phyloP scores from a whole-genome alignment of 2,113 vertebrate genomes.

The Stercorarius parasiticus region DNA sequence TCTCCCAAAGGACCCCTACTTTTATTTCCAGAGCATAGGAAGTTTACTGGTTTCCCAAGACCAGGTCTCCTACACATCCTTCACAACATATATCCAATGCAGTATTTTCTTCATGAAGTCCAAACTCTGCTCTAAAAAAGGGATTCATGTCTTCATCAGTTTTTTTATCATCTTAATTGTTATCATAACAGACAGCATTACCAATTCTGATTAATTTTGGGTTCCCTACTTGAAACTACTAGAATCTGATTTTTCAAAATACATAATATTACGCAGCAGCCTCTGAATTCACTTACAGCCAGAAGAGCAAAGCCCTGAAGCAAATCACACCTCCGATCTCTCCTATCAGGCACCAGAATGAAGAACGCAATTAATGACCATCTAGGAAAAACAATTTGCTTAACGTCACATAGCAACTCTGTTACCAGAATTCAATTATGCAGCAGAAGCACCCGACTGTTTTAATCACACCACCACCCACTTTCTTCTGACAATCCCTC shows the following conservation, averaged over 20 bases:
- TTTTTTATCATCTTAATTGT: not conserved
- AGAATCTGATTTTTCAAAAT: not conserved
- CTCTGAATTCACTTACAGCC: not conserved
- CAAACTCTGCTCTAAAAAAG: not conserved
- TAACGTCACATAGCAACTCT: slow-evolving; percentile 11
- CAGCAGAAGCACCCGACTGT: slow-evolving; percentile 24
- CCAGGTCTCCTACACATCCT: not conserved
- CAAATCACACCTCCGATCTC: not conserved
- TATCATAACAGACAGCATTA: not conserved
- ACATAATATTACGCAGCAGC: not conserved
- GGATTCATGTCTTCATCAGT: not conserved
- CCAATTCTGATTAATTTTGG: not conserved
- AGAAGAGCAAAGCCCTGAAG: not conserved
- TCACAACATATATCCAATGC: not conserved
- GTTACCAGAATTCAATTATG: slow-evolving; percentile 1
- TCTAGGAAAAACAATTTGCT: slow-evolving; percentile 22
- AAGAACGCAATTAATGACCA: slow-evolving; percentile 19
- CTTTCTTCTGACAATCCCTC: not conserved
- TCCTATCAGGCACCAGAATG: not conserved
- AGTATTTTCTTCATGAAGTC: not conserved
- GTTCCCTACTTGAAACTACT: not conserved
- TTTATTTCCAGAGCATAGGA: not conserved
- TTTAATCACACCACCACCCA: not conserved
- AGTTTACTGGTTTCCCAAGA: not conserved
- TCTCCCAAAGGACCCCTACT: not conserved